Evolutionary conservation across 92 coral and sea anemone species (phyloP), one percentile per base, ranked within the genome.

Genomic region (Heliopora coerulea): DNA sequence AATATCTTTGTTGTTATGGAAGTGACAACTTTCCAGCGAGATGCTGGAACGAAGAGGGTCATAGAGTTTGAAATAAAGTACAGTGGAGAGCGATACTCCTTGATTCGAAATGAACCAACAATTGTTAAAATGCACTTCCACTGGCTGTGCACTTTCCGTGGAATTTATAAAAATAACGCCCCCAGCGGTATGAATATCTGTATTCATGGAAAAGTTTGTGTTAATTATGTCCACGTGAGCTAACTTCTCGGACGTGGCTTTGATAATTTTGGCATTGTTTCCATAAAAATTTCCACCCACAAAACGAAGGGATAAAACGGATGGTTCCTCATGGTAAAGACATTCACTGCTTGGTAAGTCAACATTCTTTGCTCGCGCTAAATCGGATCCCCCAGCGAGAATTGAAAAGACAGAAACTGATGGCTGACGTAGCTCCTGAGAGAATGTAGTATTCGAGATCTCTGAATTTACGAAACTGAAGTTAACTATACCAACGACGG

Each of bases 381-480:
- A n/a, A n/a, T n/a, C n/a, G n/a, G n/a, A n/a, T n/a, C 3, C 2
- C 64, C 15, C 13, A 19, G 18, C 64, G 12, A 15, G 25, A 56
- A 14, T 21, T 56, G 29, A 15, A 19, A 31, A 61, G 67, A 10
- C 31, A 4, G 31, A 13, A 37, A 61, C 34, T 17, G 44, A 17
- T 27, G 44, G n/a, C 42, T 37, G 42, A 10, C 1, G 10, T 30
- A 21, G 0, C 11, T 30, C 10, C 19, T 6, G 0, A 0, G 67
- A 61, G 26, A 31, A 31, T 21, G 3, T 61, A 15, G 67, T 61
- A 61, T 61, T 61, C 3, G 48, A 61, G 23, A 61, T 28, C 20
- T 15, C 67, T 31, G 67, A 61, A 61, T 61, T 34, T 24, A 33
- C 10, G 48, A 61, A 61, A 61, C 15, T 61, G 33, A 61, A 34